phyloP scores from a whole-genome alignment of 2,888 invertebrate genomes.

The Lithodes maja region DNA sequence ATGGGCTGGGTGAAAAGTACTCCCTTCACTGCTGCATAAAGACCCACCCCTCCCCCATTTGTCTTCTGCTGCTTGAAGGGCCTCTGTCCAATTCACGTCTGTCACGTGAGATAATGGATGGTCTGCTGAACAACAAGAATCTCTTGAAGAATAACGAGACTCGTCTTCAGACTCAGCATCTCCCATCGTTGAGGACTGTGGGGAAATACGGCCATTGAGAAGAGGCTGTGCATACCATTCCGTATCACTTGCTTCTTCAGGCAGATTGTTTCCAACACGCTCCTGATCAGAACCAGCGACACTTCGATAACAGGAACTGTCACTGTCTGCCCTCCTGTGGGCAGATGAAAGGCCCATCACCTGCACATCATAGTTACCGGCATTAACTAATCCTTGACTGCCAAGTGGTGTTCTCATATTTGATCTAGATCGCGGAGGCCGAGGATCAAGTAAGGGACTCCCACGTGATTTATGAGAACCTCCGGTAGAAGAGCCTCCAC shows the following conservation, averaged over 20 bases:
- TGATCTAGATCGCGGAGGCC: slow-evolving; percentile 39
- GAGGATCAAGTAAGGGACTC: slow-evolving; percentile 58
- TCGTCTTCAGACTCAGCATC: slow-evolving; percentile 68
- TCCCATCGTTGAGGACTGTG: slow-evolving; percentile 66
- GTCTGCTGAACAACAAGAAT: slow-evolving; percentile 61
- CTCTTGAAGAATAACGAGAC: slow-evolving; percentile 55
- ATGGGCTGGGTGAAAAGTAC: slow-evolving; percentile 44
- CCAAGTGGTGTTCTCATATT: background rate
- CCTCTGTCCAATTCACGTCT: slow-evolving; percentile 52
- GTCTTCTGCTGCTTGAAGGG: slow-evolving; percentile 54
- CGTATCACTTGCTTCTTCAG: slow-evolving; percentile 52
- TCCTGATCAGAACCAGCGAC: slow-evolving; percentile 13
- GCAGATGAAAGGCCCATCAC: slow-evolving; percentile 29
- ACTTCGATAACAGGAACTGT: slow-evolving; percentile 39
- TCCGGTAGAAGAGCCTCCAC: slow-evolving; percentile 59
- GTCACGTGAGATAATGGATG: slow-evolving; percentile 47
- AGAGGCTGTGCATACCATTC: slow-evolving; percentile 63
- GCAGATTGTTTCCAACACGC: slow-evolving; percentile 37
- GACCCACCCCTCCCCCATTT: slow-evolving; percentile 60
- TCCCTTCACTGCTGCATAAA: slow-evolving; percentile 57
- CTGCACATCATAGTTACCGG: slow-evolving; percentile 45
- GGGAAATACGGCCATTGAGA: slow-evolving; percentile 56
- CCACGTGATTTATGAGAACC: slow-evolving; percentile 59
- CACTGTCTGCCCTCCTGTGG: slow-evolving; percentile 30
- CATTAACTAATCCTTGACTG: background rate